These are phyloP conservation scores for Euphydryas editha DNA, from an alignment of 2,888 invertebrate genomes.

Conservation along the genomic window DNA sequence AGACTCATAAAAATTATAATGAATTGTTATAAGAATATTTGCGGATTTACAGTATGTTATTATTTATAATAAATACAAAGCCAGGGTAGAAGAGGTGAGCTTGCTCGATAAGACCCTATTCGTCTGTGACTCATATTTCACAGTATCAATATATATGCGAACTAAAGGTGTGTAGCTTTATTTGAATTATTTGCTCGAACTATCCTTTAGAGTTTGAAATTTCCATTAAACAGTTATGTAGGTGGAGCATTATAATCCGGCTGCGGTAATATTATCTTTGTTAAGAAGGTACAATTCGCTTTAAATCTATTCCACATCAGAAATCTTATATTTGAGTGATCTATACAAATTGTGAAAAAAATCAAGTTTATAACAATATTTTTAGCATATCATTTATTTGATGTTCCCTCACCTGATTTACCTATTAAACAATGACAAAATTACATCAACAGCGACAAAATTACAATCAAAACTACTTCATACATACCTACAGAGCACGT, in stretches of 20 bases:
- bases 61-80: too few relatives aligned
- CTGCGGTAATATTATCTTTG: conserved; percentile 36
- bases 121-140: too few relatives aligned
- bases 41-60: too few relatives aligned
- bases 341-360: conserved; percentile 1
- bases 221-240: conserved; percentile 36
- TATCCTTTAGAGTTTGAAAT: conserved; percentile 38
- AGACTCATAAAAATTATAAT: too few relatives aligned
- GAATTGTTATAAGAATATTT: too few relatives aligned
- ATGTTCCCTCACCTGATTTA: not conserved
- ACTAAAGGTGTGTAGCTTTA: conserved; percentile 6
- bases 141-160: too few relatives aligned
- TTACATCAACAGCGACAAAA: too few relatives aligned
- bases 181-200: conserved; percentile 25
- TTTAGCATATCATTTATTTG: not conserved
- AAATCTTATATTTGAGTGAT: conserved; percentile 20
- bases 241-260: conserved; percentile 43
- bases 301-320: conserved; percentile 34
- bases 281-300: conserved; percentile 44
- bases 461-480: too few relatives aligned
- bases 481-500: too few relatives aligned
- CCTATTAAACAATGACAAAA: too few relatives aligned
- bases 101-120: too few relatives aligned
- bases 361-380: not conserved
- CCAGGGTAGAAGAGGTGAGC: too few relatives aligned